Base-by-base conservation (phyloP, 92 coral and sea anemone species). In the Epizoanthus stellaris region DNA sequence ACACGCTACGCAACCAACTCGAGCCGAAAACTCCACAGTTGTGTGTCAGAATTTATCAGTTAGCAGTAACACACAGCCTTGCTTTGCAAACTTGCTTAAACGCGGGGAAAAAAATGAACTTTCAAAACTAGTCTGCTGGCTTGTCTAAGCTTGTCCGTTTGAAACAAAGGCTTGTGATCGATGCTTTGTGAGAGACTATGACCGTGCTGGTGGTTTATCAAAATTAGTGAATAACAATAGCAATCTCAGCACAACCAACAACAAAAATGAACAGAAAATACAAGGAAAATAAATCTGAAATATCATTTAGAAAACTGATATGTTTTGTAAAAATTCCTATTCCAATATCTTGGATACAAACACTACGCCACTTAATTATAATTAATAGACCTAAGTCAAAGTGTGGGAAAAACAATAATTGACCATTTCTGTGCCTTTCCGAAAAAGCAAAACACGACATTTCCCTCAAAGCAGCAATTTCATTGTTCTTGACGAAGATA, bases 81-180 rank as follows among this genome's bases (percentile, higher is more conserved):
- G 56, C 13, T 9, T 52, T 52, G 2, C 14, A 52, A 52, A 9
- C 56, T 52, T 12, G 13, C 17, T 14, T 3, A 25, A 68, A 52
- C 52, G 52, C 73, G 38, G 8, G 8, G 68, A 66, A 76, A 56
- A 36, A 36, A 2, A 7, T 8, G 20, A 23, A 16, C 23, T 19
- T 76, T 59, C 49, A 34, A 16, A n/a, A 5, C 10, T 61, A 39
- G 16, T 10, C 36, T 40, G 57, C 23, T 15, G 75, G 11, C 73
- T 76, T 60, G 82, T 62, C 60, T 19, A 77, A 62, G 82, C 82
- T 63, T 63, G 72, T 23, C 45, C 45, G 1, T 2, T n/a, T 0
- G 7, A 56, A 43, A 79, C 83, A 79, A 79, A 61, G 72, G 56
- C 49, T 79, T 58, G 70, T 20, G 72, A 45, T 38, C 21, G 59